Evolutionary conservation across 2,888 invertebrate genomes (phyloP), one percentile per base, ranked within the genome.

Genomic region (Pterostichus madidus): DNA sequence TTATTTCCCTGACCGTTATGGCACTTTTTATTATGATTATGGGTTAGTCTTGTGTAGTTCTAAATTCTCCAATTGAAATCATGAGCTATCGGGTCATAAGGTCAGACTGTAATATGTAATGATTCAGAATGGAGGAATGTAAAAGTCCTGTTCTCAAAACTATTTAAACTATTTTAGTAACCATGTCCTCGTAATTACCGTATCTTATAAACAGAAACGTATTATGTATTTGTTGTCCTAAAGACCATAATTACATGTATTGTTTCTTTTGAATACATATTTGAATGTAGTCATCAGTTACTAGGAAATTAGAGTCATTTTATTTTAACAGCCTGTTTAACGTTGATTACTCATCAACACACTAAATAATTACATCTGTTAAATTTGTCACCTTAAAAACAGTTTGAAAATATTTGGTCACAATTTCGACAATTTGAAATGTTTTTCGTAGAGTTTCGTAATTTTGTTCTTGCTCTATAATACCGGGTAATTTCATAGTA

Each of bases 221-320:
- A 17, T 71, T 71, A 71, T 71, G 17, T 44, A 71, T 71, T 24
- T 1, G 17, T 44, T 71, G 39, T 71, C 68, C 44, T 17, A 7
- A 71, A 39, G 44, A 44, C 24, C 17, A 71, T 44, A 46, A 71
- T 71, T 71, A 24, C 44, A 17, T 39, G 10, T 71, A 71, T 71
- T 44, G 68, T 71, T 71, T 71, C 68, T 71, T 13, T 17, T 71
- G 68, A 71, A 71, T 15, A 64, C 64, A 13, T 64, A 64, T 64
- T 64, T 71, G 68, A 44, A 71, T 71, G 39, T 71, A 71, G 68
- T 71, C 68, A 71, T 46, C 68, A 44, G n/a, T 71, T 71, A 39
- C 39, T 35, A 39, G 64, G 35, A 64, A 64, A 64, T 39, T 64
- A 64, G 39, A 64, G 13, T 64, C 64, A 64, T 64, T 35, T 64